These are phyloP conservation scores for Procavia capensis DNA, from an alignment of 2,113 vertebrate species.

Conservation along the genomic window DNA sequence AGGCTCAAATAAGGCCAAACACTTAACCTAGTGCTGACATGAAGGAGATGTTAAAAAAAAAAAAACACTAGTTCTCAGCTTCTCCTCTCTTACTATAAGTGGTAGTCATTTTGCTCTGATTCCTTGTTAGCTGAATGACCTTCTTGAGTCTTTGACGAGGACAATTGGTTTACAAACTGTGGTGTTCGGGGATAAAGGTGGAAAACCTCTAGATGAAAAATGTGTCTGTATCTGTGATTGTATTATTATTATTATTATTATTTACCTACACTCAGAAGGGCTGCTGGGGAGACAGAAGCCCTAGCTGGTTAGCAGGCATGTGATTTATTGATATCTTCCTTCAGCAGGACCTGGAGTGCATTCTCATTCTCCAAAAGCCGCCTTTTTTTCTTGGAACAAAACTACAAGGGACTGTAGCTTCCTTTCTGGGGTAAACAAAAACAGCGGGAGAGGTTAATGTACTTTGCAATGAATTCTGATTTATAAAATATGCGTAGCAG, in stretches of 20 bases:
- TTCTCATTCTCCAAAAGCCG: background rate
- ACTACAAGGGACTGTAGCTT: background rate
- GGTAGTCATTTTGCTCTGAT: background rate
- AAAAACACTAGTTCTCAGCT: background rate
- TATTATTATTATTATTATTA: slow-evolving; percentile 20
- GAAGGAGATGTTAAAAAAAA: background rate
- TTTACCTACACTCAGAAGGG: background rate
- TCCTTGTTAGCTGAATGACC: background rate
- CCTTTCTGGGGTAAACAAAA: slow-evolving; percentile 67
- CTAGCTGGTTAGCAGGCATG: background rate
- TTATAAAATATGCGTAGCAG: slow-evolving; percentile 83
- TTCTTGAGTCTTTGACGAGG: background rate
- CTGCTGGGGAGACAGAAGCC: background rate
- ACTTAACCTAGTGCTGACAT: background rate
- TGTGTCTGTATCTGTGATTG: background rate
- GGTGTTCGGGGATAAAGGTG: background rate
- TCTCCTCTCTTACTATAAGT: background rate
- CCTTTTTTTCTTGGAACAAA: slow-evolving; percentile 40
- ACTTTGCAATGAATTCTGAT: slow-evolving; percentile 82
- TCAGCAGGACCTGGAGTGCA: background rate
- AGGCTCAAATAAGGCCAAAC: background rate
- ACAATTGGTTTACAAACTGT: background rate
- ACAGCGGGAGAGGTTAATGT: slow-evolving; percentile 77
- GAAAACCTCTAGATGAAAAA: background rate
- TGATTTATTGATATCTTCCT: background rate